Percentiles rank a stretch among this genome's conserved stretches.
Conservation (phyloP, 2,113 vertebrate species). For the Zosterops hypoxanthus region DNA sequence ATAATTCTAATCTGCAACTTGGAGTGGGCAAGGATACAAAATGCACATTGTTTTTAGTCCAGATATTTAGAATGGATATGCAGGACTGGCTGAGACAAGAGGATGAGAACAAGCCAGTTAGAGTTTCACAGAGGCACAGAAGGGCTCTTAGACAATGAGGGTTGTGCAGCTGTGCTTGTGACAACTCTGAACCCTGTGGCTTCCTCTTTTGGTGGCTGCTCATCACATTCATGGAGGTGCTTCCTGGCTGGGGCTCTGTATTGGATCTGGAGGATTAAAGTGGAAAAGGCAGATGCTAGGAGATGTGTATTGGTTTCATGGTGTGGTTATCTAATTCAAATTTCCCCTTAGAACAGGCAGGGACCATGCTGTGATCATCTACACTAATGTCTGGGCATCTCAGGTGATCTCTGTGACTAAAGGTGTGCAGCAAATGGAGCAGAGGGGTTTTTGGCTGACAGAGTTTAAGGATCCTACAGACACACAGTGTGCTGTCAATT, state of each 20-base stretch:
- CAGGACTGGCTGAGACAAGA: neutral
- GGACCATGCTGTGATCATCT: neutral
- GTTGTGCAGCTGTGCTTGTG: neutral
- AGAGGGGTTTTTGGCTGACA: neutral
- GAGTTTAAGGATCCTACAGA: neutral
- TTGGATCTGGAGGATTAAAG: neutral
- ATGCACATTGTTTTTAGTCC: neutral
- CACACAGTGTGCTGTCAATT: neutral
- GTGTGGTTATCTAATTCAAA: neutral
- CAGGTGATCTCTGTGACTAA: neutral
- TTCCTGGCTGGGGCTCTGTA: neutral
- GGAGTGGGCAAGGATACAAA: neutral
- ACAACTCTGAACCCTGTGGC: neutral
- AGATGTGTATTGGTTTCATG: neutral
- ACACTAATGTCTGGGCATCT: neutral
- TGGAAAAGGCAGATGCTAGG: neutral
- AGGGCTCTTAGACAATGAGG: neutral
- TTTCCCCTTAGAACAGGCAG: neutral
- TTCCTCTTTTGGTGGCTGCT: neutral
- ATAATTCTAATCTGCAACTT: neutral
- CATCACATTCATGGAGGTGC: neutral
- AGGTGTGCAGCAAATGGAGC: neutral
- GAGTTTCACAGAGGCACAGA: neutral
- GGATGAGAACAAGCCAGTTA: conserved; percentile 20
- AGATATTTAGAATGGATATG: conserved; percentile 40